Conservation (phyloP, 2,888 invertebrate species). For the Noctua fimbriata region DNA sequence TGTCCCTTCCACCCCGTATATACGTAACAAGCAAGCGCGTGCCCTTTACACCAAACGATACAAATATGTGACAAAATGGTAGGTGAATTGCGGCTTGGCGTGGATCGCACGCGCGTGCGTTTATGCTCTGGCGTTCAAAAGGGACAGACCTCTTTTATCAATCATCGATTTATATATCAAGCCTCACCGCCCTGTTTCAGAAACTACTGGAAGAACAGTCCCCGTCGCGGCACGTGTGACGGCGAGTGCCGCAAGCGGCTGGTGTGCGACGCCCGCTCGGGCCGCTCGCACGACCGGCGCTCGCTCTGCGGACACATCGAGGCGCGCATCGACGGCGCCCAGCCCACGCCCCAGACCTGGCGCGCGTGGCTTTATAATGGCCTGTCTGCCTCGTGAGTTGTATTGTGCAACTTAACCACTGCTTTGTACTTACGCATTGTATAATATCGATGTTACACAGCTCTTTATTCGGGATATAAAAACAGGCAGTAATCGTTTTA, state of each 20-base stretch:
- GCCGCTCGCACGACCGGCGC: conserved; percentile 96
- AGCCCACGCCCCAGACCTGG: conserved; percentile 93
- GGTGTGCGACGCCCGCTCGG: conserved; percentile 96
- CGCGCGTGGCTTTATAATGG: conserved; percentile 97
- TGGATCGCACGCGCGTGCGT: too few species aligned
- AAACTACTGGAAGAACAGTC: conserved; percentile 97
- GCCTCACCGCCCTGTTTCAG: conserved; percentile 81
- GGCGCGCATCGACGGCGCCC: conserved; percentile 94
- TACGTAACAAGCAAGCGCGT: too few species aligned
- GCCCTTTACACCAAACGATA: too few species aligned
- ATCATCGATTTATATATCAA: neutral
- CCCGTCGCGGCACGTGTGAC: conserved; percentile 95
- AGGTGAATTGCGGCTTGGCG: too few species aligned
- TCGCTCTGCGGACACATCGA: conserved; percentile 95
- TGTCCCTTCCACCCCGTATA: too few species aligned
- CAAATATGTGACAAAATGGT: too few species aligned
- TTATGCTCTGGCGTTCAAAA: too few species aligned
- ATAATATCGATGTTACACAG: conserved; percentile 18
- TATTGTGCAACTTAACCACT: conserved; percentile 33
- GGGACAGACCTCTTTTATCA: neutral
- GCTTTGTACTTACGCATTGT: conserved; percentile 57
- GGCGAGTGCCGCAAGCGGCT: conserved; percentile 96
- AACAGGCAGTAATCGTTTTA: neutral
- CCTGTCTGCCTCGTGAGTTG: conserved; percentile 96
- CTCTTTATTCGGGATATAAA: conserved; percentile 1